Conservation (phyloP, 1,140 invertebrate species). For the Scaptomyza hsui region DNA sequence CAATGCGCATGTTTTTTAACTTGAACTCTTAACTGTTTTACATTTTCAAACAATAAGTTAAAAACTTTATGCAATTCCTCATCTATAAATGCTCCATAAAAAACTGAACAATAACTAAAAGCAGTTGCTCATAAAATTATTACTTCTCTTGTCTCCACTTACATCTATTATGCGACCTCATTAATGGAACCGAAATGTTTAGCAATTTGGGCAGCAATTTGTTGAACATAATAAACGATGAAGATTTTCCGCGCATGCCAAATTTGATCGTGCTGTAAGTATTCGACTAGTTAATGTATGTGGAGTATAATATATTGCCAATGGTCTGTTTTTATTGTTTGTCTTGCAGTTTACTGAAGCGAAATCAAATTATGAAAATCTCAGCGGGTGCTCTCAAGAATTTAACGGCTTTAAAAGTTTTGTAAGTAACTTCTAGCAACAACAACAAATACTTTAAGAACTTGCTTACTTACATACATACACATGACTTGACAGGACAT, state of each 20-base stretch:
- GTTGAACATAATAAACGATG: constrained; percentile 86
- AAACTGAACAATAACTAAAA: constrained; percentile 38
- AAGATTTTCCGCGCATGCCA: constrained; percentile 86
- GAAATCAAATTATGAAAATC: constrained; percentile 88
- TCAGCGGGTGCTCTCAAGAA: constrained; percentile 88
- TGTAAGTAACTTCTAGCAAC: constrained; percentile 87
- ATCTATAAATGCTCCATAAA: constrained; percentile 59
- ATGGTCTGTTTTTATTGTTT: constrained; percentile 38
- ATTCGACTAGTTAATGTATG: constrained; percentile 35
- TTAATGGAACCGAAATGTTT: constrained; percentile 48
- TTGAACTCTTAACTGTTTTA: constrained; percentile 49
- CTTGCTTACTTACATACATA: constrained; percentile 44
- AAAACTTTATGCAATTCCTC: constrained; percentile 44
- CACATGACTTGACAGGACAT: constrained; percentile 15
- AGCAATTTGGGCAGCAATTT: constrained; percentile 89
- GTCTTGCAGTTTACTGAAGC: constrained; percentile 86
- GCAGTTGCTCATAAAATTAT: constrained; percentile 55
- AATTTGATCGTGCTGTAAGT: constrained; percentile 89
- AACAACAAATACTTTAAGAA: constrained; percentile 67
- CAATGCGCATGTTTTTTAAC: constrained; percentile 57
- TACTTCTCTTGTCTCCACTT: constrained; percentile 52
- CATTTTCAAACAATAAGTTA: constrained; percentile 51
- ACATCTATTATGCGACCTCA: constrained; percentile 51
- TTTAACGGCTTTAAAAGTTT: constrained; percentile 87
- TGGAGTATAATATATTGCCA: constrained; percentile 10